These are phyloP conservation scores for Sinohyriopsis cumingii DNA, from an alignment of 2,888 invertebrate genomes.

Conservation along the genomic window DNA sequence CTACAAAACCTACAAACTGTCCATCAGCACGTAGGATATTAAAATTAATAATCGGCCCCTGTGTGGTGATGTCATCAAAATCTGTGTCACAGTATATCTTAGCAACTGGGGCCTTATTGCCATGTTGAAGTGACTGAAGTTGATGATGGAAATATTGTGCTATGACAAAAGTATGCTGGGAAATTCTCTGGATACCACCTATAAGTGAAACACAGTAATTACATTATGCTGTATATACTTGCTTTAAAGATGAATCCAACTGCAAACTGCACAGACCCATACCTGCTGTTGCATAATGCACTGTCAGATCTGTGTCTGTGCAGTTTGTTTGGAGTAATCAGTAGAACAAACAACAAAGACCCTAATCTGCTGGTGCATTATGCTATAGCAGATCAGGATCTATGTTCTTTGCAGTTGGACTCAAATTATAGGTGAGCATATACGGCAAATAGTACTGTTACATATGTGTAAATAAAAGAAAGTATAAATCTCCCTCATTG, in stretches of 20 bases:
- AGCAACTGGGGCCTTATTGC: slow-evolving; percentile 81
- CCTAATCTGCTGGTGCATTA: too few species aligned
- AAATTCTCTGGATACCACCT: slow-evolving; percentile 71
- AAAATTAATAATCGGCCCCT: slow-evolving; percentile 92
- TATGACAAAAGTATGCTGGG: slow-evolving; percentile 80
- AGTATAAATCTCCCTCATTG: too few species aligned
- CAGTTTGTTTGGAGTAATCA: too few species aligned
- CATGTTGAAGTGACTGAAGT: slow-evolving; percentile 80
- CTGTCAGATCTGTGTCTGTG: too few species aligned
- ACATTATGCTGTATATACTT: not conserved
- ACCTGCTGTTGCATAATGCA: too few species aligned
- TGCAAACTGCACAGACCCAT: too few species aligned
- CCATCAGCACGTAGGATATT: slow-evolving; percentile 87
- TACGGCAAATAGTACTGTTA: too few species aligned
- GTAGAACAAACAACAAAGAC: too few species aligned
- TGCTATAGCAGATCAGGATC: too few species aligned
- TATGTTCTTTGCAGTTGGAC: too few species aligned
- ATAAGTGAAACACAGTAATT: slow-evolving; percentile 16
- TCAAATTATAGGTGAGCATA: too few species aligned
- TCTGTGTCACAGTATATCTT: slow-evolving; percentile 78
- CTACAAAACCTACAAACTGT: slow-evolving; percentile 88
- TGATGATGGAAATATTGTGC: slow-evolving; percentile 82
- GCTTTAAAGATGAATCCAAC: not conserved
- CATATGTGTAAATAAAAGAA: too few species aligned
- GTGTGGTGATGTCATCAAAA: slow-evolving; percentile 75